Conservation (phyloP, 2,888 invertebrate species). For the Rhaphigaster nebulosa region DNA sequence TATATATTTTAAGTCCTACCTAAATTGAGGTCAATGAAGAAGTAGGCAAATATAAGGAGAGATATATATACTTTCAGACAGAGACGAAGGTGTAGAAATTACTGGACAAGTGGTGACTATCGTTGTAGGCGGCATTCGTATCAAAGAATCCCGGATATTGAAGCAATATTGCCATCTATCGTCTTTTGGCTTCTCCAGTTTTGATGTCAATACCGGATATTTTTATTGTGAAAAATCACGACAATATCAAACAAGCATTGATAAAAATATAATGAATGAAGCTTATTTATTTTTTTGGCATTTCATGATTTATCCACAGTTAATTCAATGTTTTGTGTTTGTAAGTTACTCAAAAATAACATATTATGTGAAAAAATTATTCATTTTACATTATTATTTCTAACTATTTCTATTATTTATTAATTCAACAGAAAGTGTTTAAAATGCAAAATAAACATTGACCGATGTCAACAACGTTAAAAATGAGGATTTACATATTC, state of each 20-base stretch:
- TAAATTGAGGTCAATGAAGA: background rate
- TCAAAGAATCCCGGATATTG: slow-evolving; percentile 26
- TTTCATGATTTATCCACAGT: too few species aligned
- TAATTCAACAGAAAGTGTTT: too few species aligned
- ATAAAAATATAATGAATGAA: background rate
- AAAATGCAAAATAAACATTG: too few species aligned
- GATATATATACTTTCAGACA: background rate
- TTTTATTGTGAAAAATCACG: background rate
- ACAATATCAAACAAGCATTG: background rate
- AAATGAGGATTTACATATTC: too few species aligned
- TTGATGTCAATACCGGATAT: background rate
- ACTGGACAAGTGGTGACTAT: background rate
- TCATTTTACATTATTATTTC: too few species aligned
- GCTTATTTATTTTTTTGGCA: too few species aligned
- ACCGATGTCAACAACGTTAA: too few species aligned
- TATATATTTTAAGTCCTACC: background rate
- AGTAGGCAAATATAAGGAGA: background rate
- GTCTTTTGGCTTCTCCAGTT: background rate
- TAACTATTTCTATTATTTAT: too few species aligned
- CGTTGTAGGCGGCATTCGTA: background rate
- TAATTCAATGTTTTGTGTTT: too few species aligned
- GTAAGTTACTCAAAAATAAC: too few species aligned
- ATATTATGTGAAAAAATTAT: too few species aligned
- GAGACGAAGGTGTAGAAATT: background rate
- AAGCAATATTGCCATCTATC: background rate